Conservation (phyloP, 2,797 vertebrate species). For the Epinephelus coioides region DNA sequence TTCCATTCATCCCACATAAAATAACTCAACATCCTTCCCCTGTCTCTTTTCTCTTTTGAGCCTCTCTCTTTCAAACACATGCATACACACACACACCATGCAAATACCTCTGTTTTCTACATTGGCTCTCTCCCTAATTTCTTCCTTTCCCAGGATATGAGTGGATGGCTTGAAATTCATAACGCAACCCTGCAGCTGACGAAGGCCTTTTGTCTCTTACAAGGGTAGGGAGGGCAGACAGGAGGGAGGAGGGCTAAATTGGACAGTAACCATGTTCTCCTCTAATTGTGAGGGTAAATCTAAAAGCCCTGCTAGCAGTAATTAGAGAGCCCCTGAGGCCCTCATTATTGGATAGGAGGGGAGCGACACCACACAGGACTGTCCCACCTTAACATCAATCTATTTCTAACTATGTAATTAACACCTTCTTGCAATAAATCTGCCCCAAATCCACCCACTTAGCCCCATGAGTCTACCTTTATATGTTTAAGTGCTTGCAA, state of each 20-base stretch:
- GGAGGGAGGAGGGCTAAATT: conserved; percentile 64
- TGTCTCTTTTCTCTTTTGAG: conserved; percentile 41
- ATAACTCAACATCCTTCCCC: conserved; percentile 39
- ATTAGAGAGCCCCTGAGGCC: conserved; percentile 74
- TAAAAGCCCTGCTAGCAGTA: conserved; percentile 76
- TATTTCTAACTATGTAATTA: conserved; percentile 54
- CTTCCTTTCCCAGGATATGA: conserved; percentile 90
- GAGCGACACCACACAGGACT: conserved; percentile 54
- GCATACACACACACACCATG: conserved; percentile 21
- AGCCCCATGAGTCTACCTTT: conserved; percentile 7
- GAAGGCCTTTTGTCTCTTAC: conserved; percentile 83
- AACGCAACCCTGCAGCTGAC: conserved; percentile 90
- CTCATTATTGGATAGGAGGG: conserved; percentile 71
- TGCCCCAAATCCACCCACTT: conserved; percentile 14
- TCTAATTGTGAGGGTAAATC: conserved; percentile 82
- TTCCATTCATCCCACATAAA: conserved; percentile 19
- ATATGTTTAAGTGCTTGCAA: neutral
- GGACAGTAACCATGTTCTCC: conserved; percentile 74
- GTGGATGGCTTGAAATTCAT: conserved; percentile 90
- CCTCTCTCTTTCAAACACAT: conserved; percentile 39
- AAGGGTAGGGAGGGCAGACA: conserved; percentile 24
- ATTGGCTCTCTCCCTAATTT: conserved; percentile 75
- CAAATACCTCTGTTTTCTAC: conserved; percentile 59
- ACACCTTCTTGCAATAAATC: conserved; percentile 48
- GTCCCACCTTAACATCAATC: conserved; percentile 43